Evolutionary conservation across 2,888 invertebrate genomes (phyloP), one percentile per base, ranked within the genome.

Genomic region (Stegana nigrithorax): DNA sequence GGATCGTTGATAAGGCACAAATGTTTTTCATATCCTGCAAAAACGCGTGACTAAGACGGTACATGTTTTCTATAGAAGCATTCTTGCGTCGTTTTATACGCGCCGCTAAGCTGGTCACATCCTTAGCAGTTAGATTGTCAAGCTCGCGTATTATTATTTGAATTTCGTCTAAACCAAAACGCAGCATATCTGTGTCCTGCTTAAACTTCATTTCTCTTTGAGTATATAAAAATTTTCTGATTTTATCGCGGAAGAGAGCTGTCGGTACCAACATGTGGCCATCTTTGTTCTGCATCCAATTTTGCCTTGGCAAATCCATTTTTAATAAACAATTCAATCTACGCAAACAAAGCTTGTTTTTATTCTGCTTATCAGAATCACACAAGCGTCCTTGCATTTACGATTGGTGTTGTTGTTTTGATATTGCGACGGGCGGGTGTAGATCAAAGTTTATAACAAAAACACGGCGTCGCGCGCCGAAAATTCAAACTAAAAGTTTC

Each of bases 31-130:
- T 72, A 7, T 67, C 72, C 42, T 84, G 83, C 10, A 85, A 60
- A 39, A 86, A 86, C 0, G 84, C 84, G 59, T 84, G 77, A 27
- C 78, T 78, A 4, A 86, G 61, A 10, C 82, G 76, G 32, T 80
- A 81, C 74, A 86, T 74, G 23, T 86, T 85, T 6, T 82, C 81
- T 1, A 64, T 42, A 0, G 75, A 72, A 1, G 85, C 85, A 68
- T 81, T 82, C 59, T 83, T 85, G 0, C 80, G 80, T 0, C 85
- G 70, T 62, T 85, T 86, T 2, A 85, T 84, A 10, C 84, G 71
- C 1, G 67, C 64, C 0, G 82, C 82, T 57, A 86, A 55, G 1
- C 82, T 84, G 2, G 62, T 62, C 0, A 86, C 81, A 72, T 86
- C 85, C 10, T 82, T 79, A 23, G 71, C 75, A 0, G 73, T 73